Evolutionary conservation across 2,113 vertebrate genomes (phyloP).

Genomic region (Dicaeum eximium): DNA sequence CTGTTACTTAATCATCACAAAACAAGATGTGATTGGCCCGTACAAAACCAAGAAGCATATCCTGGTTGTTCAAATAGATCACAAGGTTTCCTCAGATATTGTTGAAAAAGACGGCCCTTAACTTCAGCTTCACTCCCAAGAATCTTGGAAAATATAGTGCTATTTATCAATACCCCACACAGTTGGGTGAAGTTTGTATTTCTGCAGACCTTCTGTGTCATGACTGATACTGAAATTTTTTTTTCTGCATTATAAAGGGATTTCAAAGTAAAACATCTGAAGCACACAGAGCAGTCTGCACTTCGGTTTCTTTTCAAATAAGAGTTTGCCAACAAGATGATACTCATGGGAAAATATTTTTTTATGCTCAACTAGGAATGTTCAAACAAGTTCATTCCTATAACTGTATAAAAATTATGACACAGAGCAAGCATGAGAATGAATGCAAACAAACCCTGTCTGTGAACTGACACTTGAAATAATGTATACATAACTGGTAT

Average conservation of each 20-base stretch:
- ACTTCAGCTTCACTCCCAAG: background rate
- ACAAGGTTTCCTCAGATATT: background rate
- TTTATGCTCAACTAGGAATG: background rate
- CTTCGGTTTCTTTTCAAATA: background rate
- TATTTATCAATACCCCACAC: background rate
- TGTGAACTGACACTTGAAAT: background rate
- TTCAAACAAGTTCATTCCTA: background rate
- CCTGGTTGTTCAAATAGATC: background rate
- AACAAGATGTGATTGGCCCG: background rate
- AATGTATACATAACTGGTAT: background rate
- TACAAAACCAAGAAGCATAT: background rate
- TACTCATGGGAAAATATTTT: background rate
- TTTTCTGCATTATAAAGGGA: background rate
- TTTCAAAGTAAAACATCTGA: background rate
- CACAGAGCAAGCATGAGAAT: background rate
- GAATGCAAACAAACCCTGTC: background rate
- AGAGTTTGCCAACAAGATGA: background rate
- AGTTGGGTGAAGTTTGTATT: background rate
- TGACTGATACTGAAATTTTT: background rate
- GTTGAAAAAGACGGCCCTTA: background rate
- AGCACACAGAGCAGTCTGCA: background rate
- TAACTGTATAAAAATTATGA: background rate
- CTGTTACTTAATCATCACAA: background rate
- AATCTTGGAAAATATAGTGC: background rate
- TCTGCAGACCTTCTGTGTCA: background rate